Evolutionary conservation across 2,888 invertebrate species (phyloP).

Genomic region (Tuta absoluta): DNA sequence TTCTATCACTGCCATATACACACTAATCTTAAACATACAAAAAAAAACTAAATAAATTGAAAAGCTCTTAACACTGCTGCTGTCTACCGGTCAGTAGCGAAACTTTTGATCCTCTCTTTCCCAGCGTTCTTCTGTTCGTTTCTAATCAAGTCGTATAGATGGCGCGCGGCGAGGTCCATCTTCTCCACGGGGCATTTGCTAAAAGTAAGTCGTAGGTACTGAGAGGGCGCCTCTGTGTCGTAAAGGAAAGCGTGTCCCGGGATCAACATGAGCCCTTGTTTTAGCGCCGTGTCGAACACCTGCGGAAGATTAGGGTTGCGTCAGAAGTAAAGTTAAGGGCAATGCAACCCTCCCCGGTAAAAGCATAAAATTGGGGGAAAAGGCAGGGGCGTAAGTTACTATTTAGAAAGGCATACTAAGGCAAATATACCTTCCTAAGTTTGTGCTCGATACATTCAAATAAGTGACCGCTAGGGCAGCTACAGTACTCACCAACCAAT

Average conservation of each 20-base stretch:
- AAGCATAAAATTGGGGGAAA: too few relatives aligned
- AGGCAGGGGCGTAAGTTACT: too few relatives aligned
- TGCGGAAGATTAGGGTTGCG: constrained; percentile 36
- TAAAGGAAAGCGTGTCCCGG: constrained; percentile 89
- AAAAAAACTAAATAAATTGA: not conserved
- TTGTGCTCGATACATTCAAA: too few relatives aligned
- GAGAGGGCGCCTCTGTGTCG: constrained; percentile 82
- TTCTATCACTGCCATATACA: too few relatives aligned
- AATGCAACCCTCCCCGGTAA: too few relatives aligned
- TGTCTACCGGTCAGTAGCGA: constrained; percentile 49
- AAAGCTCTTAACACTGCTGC: constrained; percentile 21
- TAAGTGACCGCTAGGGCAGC: too few relatives aligned
- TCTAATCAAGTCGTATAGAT: constrained; percentile 82
- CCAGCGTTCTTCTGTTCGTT: constrained; percentile 73
- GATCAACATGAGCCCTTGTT: constrained; percentile 85
- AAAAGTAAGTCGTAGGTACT: constrained; percentile 86
- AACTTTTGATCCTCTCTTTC: constrained; percentile 45
- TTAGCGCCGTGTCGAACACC: constrained; percentile 81
- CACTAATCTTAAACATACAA: too few relatives aligned
- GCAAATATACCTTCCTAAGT: too few relatives aligned
- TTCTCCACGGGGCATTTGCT: constrained; percentile 84
- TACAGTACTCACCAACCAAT: too few relatives aligned
- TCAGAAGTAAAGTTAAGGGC: too few relatives aligned
- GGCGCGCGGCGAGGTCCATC: constrained; percentile 83
- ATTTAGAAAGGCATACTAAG: too few relatives aligned